Evolutionary conservation across 2,113 vertebrate species (phyloP).

Genomic region (Oreamnos americanus): DNA sequence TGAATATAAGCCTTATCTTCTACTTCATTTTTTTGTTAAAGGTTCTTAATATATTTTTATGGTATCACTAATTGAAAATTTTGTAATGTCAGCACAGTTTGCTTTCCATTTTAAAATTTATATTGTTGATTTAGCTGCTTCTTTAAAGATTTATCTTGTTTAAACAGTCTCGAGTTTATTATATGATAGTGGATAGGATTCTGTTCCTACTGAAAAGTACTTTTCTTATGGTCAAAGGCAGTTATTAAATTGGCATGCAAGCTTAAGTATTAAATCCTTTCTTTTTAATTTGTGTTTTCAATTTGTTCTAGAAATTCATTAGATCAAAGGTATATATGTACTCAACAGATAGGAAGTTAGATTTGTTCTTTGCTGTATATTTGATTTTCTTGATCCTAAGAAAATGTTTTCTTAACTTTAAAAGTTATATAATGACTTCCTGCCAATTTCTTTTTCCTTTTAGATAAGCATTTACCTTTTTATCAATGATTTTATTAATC

Average conservation of each 20-base stretch:
- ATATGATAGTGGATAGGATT: conserved; percentile 28
- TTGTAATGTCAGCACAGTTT: not conserved
- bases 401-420: conserved; percentile 64
- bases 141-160: conserved; percentile 37
- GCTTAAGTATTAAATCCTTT: conserved; percentile 51
- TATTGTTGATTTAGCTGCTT: conserved; percentile 41
- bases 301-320: conserved; percentile 47
- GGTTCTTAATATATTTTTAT: not conserved
- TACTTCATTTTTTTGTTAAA: not conserved
- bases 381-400: conserved; percentile 62
- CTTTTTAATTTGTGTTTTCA: conserved; percentile 58
- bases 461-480: conserved; percentile 67
- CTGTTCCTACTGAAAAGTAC: not conserved
- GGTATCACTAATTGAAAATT: not conserved
- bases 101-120: conserved; percentile 9
- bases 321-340: conserved; percentile 39
- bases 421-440: conserved; percentile 58
- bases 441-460: conserved; percentile 60
- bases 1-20: not conserved
- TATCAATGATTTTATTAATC: conserved; percentile 75
- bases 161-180: conserved; percentile 54
- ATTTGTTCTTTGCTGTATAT: conserved; percentile 52
- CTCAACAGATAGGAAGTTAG: conserved; percentile 53
- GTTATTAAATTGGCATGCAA: not conserved
- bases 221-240: conserved; percentile 43